A percentile compares a stretch with the other conserved stretches of the same genome.
phyloP scores from a whole-genome alignment of 2,888 invertebrate genomes.

The Dinocampus coccinellae region DNA sequence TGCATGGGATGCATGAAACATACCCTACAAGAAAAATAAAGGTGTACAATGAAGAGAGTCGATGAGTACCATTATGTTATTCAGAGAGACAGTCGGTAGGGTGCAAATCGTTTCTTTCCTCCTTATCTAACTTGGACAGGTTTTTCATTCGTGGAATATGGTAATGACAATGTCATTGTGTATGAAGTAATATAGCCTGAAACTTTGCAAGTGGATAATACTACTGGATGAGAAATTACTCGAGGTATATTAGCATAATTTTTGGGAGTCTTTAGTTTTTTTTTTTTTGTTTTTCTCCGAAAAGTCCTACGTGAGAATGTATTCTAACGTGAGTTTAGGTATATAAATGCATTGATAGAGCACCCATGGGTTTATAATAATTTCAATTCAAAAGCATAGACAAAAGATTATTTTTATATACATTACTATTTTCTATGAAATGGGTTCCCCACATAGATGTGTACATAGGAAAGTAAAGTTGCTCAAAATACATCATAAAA shows the following conservation, averaged over 20 bases:
- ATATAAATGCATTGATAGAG: neutral
- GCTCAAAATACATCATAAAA: slow-evolving; percentile 62
- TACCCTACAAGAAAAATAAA: neutral
- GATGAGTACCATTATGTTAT: neutral
- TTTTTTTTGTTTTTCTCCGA: slow-evolving; percentile 39
- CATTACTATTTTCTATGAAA: neutral
- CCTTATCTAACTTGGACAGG: slow-evolving; percentile 56
- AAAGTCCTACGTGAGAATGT: slow-evolving; percentile 40
- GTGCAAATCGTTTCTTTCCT: slow-evolving; percentile 41
- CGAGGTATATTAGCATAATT: slow-evolving; percentile 64
- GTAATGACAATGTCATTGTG: slow-evolving; percentile 52
- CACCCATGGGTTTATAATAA: neutral
- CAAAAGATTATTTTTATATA: neutral
- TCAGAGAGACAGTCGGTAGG: neutral
- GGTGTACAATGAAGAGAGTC: neutral
- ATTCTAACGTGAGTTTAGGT: neutral
- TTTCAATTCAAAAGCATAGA: neutral
- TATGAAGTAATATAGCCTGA: slow-evolving; percentile 5
- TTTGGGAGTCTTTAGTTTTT: slow-evolving; percentile 58
- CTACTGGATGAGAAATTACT: slow-evolving; percentile 53
- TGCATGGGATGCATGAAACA: slow-evolving; percentile 22
- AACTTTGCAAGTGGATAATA: slow-evolving; percentile 51
- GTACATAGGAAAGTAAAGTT: slow-evolving; percentile 39
- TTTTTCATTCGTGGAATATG: slow-evolving; percentile 64
- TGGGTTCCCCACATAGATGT: neutral